phyloP scores from a whole-genome alignment of 2,888 invertebrate genomes.

The Alentia gelatinosa region DNA sequence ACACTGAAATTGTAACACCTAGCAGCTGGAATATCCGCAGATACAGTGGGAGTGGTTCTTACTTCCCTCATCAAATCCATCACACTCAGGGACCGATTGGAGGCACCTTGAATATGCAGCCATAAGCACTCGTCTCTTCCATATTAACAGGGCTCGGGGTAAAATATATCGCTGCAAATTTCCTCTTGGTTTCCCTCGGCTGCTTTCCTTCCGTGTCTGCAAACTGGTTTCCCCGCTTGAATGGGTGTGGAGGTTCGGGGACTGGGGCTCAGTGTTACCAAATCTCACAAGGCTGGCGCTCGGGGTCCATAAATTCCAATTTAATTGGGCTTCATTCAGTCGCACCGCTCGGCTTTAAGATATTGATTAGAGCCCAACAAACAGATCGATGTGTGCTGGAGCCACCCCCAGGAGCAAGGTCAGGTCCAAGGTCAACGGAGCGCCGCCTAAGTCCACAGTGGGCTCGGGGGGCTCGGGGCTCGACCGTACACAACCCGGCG shows the following conservation, averaged over 20 bases:
- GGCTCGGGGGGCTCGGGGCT: background rate
- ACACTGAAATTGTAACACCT: no score
- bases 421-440: background rate
- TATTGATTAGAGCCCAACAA: constrained; percentile 37
- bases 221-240: background rate
- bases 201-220: background rate
- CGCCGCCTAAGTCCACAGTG: background rate
- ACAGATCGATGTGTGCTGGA: constrained; percentile 3
- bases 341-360: constrained; percentile 15
- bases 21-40: no score
- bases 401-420: background rate
- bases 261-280: background rate
- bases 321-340: constrained; percentile 45
- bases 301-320: constrained; percentile 34
- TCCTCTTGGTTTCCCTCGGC: background rate
- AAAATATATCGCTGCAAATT: no score
- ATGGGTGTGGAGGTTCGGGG: background rate
- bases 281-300: background rate
- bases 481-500: background rate
- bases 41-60: no score
- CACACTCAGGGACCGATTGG: no score
- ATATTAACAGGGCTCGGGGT: no score
- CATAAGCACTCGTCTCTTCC: no score
- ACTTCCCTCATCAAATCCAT: no score
- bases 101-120: no score